Conservation (phyloP, 2,113 vertebrate genomes). For the Leptobrachium ailaonicum region DNA sequence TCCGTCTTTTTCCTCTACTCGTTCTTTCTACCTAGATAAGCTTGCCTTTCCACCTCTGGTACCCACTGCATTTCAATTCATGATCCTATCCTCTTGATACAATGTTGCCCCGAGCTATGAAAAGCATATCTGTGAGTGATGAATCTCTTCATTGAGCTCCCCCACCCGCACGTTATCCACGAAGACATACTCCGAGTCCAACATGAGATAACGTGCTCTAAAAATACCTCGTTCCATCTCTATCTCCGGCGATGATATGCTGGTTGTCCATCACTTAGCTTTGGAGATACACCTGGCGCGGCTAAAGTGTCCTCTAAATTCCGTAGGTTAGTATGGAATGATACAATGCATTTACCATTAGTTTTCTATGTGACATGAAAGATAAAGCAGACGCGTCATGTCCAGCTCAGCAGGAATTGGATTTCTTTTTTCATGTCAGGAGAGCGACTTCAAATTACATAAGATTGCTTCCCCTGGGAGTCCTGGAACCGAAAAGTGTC, state of each 20-base stretch:
- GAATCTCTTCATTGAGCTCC: not conserved
- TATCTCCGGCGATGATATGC: too few species aligned
- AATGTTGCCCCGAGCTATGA: not conserved
- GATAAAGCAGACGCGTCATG: not conserved
- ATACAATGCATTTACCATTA: not conserved
- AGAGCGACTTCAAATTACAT: not conserved
- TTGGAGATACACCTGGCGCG: not conserved
- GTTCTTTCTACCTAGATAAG: not conserved
- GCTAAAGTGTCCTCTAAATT: not conserved
- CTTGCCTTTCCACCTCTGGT: not conserved
- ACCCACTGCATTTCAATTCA: not conserved
- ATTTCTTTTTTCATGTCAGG: not conserved
- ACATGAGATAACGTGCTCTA: not conserved
- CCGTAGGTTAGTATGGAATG: not conserved
- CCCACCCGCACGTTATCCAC: too few species aligned
- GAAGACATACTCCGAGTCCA: not conserved
- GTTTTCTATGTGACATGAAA: not conserved
- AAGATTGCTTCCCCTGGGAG: not conserved
- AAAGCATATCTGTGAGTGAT: not conserved
- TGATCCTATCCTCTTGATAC: not conserved
- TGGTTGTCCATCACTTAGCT: not conserved
- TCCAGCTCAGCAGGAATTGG: not conserved
- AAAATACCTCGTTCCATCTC: not conserved
- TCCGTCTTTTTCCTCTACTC: too few species aligned
- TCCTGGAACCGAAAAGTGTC: not conserved